Evolutionary conservation across 2,888 invertebrate genomes (phyloP).

Genomic region (Lithophane leautieri): DNA sequence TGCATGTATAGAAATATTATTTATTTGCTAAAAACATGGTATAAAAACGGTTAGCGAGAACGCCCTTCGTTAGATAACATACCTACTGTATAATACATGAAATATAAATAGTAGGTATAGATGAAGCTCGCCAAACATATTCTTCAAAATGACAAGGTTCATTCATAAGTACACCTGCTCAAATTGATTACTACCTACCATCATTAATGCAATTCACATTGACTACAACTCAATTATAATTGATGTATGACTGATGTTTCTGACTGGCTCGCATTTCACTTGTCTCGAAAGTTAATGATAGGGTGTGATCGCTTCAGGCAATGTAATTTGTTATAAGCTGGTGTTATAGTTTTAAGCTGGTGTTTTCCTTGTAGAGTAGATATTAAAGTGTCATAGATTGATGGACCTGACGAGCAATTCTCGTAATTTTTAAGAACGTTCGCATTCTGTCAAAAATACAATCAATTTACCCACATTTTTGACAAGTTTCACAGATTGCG

Average conservation of each 20-base stretch:
- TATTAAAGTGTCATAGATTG: neutral
- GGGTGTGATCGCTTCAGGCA: constrained; percentile 37
- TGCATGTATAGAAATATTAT: too few species aligned
- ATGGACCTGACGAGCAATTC: neutral
- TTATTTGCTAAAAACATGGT: too few species aligned
- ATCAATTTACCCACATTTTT: too few species aligned
- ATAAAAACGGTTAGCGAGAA: too few species aligned
- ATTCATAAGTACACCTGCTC: neutral
- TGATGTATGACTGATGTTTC: constrained; percentile 29
- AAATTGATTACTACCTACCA: constrained; percentile 2
- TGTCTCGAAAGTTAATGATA: constrained; percentile 45
- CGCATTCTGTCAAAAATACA: too few species aligned
- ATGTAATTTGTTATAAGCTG: constrained; percentile 17
- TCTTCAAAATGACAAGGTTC: constrained; percentile 6
- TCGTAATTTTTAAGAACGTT: too few species aligned
- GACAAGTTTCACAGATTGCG: too few species aligned
- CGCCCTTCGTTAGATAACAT: too few species aligned
- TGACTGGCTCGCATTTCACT: constrained; percentile 40
- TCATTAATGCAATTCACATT: constrained; percentile 14
- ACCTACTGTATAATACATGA: too few species aligned
- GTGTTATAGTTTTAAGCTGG: constrained; percentile 23
- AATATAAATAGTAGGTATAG: too few species aligned
- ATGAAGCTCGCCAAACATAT: neutral
- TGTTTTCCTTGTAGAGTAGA: constrained; percentile 35
- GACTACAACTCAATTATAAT: constrained; percentile 43